Evolutionary conservation across 2,888 invertebrate genomes (phyloP), one percentile per base, ranked within the genome.

Genomic region (Phyto melanocephala): DNA sequence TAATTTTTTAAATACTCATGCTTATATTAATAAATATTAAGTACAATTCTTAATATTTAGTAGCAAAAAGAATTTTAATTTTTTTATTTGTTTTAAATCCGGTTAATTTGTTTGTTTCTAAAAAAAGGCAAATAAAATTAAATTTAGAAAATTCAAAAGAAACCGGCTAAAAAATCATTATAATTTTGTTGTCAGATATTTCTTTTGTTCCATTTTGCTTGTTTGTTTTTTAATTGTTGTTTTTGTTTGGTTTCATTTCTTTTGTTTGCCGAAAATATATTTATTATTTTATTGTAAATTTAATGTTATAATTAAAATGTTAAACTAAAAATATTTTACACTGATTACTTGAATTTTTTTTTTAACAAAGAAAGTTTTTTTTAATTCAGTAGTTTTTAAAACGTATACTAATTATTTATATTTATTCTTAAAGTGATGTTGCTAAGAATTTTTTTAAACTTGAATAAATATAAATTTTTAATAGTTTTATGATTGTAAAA

Each of bases 151-250:
- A 35, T 17, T n/a, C 4, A 28, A 0, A 4, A 15, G 8, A 67
- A 67, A 67, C 67, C 67, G 67, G 67, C 52, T 54, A 68, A 68
- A 68, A 52, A 40, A 40, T 52, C 52, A 67, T 67, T 54, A 15
- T 6, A 54, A 40, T 28, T 47, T 20, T 17, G 8, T 47, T 11
- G 22, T 42, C 28, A n/a, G 1, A 13, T 42, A n/a, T 17, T 24
- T 62, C 6, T 24, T 13, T 35, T 35, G 15, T 56, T 52, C 37
- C 22, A 22, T n/a, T 35, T 37, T 24, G 17, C 42, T 24, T 20
- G 15, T 24, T 24, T 52, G 52, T 28, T 24, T 52, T 60, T 40
- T 60, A n/a, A 24, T 60, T 40, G 22, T 22, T 22, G 37, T 22
- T 40, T 40, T 20, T 17, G 1, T 8, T 35, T 2, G 10, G 2